Base-by-base conservation (phyloP, 2,113 vertebrate species). In the Podarcis cretensis region DNA sequence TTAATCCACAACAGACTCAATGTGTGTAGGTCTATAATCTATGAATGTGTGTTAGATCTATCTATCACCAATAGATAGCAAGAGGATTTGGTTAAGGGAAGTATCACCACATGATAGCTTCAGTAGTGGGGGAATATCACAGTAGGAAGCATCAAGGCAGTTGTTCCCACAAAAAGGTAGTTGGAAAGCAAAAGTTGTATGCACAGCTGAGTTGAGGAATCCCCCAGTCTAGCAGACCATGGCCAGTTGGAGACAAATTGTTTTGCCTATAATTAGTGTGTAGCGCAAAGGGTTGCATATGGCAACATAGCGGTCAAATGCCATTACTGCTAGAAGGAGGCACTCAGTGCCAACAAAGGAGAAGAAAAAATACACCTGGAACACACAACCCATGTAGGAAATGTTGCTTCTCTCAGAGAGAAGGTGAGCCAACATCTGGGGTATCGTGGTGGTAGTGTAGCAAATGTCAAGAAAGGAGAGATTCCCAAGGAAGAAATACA, bases 111-210 rank as follows among this genome's bases (percentile, higher is more conserved):
- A 96, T 57, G 91, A 95, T 23, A 95, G 89, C 35, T 91, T 92
- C 18, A 95, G 85, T 25, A 96, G 4, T 21, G 94, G 91, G 23
- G 90, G 85, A 30, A 96, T 94, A 88, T 96, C 92, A 91, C 95
- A 96, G 66, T 93, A 95, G 35, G 95, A 94, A 12, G 95, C 93
- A 13, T 94, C 86, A 1, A 96, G 84, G 54, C 79, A 48, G 9
- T 89, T 92, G 18, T 89, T 8, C 1, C 71, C 82, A 83, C 94
- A 96, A 75, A 95, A 96, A 10, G 92, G 92, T 13, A 92, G 84
- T 3, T 88, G 79, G 10, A 93, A 35, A 59, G 94, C 78, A 71
- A 92, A 83, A 3, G 78, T 0, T 0, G 92, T 65, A 30, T 92
- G 91, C 7, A 93, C 6, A 23, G 68, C 13, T 13, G 93, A 74